These are phyloP conservation scores for Mustelus asterias DNA, from an alignment of 2,113 vertebrate genomes.

Conservation along the genomic window DNA sequence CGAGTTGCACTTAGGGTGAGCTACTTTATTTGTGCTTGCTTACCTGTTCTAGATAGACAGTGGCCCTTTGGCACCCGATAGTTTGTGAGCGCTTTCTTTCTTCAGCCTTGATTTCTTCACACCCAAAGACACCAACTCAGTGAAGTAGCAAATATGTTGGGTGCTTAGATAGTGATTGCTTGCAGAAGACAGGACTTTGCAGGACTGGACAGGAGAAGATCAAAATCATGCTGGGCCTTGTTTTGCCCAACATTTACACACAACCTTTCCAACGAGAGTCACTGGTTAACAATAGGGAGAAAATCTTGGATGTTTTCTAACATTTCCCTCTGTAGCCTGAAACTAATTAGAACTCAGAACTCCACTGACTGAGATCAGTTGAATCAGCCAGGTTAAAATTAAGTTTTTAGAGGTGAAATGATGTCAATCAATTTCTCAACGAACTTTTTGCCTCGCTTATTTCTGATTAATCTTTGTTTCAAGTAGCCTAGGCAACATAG, in stretches of 20 bases:
- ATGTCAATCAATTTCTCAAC: neutral
- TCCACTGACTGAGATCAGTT: neutral
- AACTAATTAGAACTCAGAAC: neutral
- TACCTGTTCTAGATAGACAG: neutral
- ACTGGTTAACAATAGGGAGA: neutral
- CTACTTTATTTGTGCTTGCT: too few species aligned
- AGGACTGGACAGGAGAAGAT: neutral
- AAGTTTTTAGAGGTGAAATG: neutral
- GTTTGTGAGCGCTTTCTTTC: neutral
- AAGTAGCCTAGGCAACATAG: neutral
- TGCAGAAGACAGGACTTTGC: neutral
- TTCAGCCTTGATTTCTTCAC: neutral
- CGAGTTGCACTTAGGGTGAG: too few species aligned
- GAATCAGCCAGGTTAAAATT: neutral
- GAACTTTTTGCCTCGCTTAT: neutral
- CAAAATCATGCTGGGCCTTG: neutral
- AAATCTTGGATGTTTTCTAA: neutral
- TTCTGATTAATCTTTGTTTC: neutral
- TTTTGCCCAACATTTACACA: neutral
- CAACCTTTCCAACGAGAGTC: neutral
- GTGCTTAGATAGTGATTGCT: neutral
- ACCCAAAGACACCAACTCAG: neutral
- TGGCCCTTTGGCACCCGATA: neutral
- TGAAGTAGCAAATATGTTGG: neutral
- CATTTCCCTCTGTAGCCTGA: neutral